A percentile compares a stretch with the other conserved stretches of the same genome.
phyloP scores from a whole-genome alignment of 2,113 vertebrate species.

The Hypanus sabinus region DNA sequence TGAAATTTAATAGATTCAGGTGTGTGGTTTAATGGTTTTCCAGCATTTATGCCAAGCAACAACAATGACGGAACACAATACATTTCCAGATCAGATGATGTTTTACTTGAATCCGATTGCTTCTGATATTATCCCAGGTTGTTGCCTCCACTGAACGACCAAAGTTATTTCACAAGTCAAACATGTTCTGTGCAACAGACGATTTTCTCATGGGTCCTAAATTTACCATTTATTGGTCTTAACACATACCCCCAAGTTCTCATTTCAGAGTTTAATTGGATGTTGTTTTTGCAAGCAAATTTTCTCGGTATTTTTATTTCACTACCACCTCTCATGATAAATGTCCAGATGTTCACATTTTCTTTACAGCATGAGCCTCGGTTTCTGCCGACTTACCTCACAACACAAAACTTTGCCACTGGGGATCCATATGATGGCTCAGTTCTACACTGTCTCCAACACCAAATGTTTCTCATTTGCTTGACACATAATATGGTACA shows the following conservation, averaged over 20 bases:
- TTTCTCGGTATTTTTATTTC: not conserved
- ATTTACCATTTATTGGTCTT: not conserved
- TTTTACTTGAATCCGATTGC: not conserved
- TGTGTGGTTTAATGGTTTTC: too few relatives aligned
- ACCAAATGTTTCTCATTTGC: not conserved
- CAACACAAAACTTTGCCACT: not conserved
- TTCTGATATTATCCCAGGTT: not conserved
- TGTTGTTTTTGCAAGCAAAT: not conserved
- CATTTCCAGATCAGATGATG: too few relatives aligned
- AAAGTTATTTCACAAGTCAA: not conserved
- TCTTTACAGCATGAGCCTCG: not conserved
- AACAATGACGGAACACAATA: too few relatives aligned
- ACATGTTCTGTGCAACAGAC: not conserved
- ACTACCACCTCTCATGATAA: not conserved
- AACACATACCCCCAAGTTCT: not conserved
- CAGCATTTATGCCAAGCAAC: too few relatives aligned
- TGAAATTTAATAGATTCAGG: too few relatives aligned
- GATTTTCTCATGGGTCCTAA: not conserved
- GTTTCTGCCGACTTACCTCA: not conserved
- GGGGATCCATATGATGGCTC: not conserved
- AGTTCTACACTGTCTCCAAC: not conserved
- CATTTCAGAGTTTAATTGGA: not conserved
- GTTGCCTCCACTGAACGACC: not conserved
- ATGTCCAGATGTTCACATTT: not conserved
- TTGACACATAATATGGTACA: not conserved